These are phyloP conservation scores for Podiceps cristatus DNA, from an alignment of 2,113 vertebrate genomes.

Conservation along the genomic window DNA sequence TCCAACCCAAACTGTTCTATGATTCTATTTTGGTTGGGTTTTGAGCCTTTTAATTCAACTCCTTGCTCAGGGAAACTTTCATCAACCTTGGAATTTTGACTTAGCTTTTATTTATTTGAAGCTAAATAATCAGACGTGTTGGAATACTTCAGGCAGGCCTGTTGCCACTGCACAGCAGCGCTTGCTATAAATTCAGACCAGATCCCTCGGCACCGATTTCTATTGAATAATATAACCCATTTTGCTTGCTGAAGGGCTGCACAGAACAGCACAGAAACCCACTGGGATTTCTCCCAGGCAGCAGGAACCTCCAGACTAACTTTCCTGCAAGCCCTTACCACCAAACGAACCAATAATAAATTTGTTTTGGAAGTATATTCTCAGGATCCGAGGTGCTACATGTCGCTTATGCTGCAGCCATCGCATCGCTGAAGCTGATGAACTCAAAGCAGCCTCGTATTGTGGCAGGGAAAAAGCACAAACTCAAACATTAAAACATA, in stretches of 20 bases:
- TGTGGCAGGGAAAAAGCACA: not conserved
- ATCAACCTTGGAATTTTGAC: not conserved
- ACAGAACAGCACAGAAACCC: accelerated
- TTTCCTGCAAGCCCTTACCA: not conserved
- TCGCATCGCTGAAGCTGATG: accelerated
- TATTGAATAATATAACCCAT: accelerated
- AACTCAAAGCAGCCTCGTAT: accelerated
- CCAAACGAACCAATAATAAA: accelerated
- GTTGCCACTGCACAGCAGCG: not conserved
- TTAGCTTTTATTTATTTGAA: not conserved
- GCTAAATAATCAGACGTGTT: not conserved
- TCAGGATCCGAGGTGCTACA: accelerated
- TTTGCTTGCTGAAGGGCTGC: accelerated
- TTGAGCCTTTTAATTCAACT: not conserved
- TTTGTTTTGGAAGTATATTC: accelerated
- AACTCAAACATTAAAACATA: not conserved
- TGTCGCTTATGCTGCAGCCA: not conserved
- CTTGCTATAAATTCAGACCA: not conserved
- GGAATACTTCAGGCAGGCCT: not conserved
- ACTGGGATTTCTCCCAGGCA: not conserved
- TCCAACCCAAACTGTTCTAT: no score
- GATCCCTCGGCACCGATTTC: not conserved
- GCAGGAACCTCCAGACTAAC: accelerated
- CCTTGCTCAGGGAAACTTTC: not conserved
- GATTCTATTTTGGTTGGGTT: not conserved